These are phyloP conservation scores for Brachyopa scutellaris DNA, from an alignment of 2,888 invertebrate species.

Conservation along the genomic window DNA sequence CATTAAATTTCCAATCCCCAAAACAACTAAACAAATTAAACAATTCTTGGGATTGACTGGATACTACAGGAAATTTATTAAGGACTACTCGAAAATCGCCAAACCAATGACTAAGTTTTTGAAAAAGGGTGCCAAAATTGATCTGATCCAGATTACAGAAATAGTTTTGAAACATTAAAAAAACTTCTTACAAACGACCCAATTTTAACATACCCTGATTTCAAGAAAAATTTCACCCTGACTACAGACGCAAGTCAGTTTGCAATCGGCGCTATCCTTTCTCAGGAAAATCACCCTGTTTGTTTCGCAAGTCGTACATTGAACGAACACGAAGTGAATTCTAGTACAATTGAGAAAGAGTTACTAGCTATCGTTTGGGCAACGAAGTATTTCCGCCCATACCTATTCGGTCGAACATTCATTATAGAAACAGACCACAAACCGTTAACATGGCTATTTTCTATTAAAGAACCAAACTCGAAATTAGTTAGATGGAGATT, in stretches of 20 bases:
- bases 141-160: slow-evolving; percentile 47
- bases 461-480: slow-evolving; percentile 74
- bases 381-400: slow-evolving; percentile 74
- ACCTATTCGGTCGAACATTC: slow-evolving; percentile 75
- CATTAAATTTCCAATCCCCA: slow-evolving; percentile 51
- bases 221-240: slow-evolving; percentile 73
- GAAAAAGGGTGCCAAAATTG: slow-evolving; percentile 51
- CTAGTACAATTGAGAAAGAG: slow-evolving; percentile 75
- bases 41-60: slow-evolving; percentile 45
- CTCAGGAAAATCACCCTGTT: slow-evolving; percentile 74
- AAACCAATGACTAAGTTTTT: slow-evolving; percentile 58
- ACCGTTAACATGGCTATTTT: slow-evolving; percentile 74
- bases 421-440: slow-evolving; percentile 76
- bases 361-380: slow-evolving; percentile 74
- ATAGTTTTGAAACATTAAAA: slow-evolving; percentile 62
- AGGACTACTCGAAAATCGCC: slow-evolving; percentile 50
- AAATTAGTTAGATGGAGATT: slow-evolving; percentile 75
- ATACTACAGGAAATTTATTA: slow-evolving; percentile 60
- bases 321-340: slow-evolving; percentile 74
- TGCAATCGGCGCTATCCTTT: slow-evolving; percentile 74
- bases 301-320: slow-evolving; percentile 75
- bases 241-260: slow-evolving; percentile 77
- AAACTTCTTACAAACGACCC: slow-evolving; percentile 41
- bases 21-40: slow-evolving; percentile 58
- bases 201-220: slow-evolving; percentile 54